These are phyloP conservation scores for Camponotus fellah DNA, from an alignment of 2,888 invertebrate species.

Conservation along the genomic window DNA sequence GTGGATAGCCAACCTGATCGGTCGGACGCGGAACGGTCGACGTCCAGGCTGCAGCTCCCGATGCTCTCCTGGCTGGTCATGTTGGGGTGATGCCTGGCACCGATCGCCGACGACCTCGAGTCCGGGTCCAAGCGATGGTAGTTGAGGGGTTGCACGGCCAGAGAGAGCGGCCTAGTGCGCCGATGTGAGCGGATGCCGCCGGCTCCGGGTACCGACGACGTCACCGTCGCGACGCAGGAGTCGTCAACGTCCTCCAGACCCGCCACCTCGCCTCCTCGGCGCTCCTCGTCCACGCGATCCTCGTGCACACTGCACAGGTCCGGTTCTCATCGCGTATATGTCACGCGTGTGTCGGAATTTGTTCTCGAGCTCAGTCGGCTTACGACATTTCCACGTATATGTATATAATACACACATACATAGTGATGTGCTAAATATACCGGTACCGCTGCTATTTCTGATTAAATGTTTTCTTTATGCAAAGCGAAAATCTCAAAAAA, in stretches of 20 bases:
- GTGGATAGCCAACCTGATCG: constrained; percentile 84
- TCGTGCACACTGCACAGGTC: constrained; percentile 83
- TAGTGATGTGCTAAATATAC: not conserved
- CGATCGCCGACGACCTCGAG: constrained; percentile 55
- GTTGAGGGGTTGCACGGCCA: constrained; percentile 84
- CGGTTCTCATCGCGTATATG: constrained; percentile 39
- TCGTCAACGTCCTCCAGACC: constrained; percentile 80
- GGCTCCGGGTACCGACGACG: constrained; percentile 76
- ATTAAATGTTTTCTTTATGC: not conserved
- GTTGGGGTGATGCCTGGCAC: constrained; percentile 72
- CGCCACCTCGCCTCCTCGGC: constrained; percentile 80
- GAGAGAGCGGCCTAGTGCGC: constrained; percentile 81
- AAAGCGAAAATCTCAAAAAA: constrained; percentile 4
- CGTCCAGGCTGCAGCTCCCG: constrained; percentile 95
- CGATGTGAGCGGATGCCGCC: constrained; percentile 74
- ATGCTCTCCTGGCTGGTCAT: constrained; percentile 90
- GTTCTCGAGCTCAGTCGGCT: constrained; percentile 40
- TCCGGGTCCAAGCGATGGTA: constrained; percentile 84
- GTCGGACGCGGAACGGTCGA: constrained; percentile 89
- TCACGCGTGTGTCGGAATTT: constrained; percentile 35
- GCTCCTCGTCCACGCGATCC: constrained; percentile 80
- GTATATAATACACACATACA: not conserved
- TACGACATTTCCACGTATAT: not conserved
- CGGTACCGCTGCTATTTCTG: not conserved
- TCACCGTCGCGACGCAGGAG: constrained; percentile 75